Base-by-base conservation (phyloP, 2,113 vertebrate genomes). In the Acinonyx jubatus region DNA sequence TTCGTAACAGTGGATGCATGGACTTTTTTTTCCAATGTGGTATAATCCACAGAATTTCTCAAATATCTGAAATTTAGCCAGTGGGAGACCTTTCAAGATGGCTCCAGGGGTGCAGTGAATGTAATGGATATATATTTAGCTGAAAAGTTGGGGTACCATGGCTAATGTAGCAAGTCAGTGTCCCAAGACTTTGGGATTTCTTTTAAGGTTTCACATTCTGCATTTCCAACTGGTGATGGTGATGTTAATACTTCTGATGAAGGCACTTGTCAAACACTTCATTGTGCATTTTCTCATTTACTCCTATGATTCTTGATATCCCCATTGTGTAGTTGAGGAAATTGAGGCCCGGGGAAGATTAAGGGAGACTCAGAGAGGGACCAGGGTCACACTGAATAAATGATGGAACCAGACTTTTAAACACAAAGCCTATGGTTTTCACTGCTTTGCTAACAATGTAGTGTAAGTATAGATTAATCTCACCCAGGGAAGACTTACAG, bases 11-110 rank as follows among this genome's bases (percentile, higher is more conserved):
- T 68, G 45, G n/a, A 4, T 95, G 27, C 21, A 8, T 80, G 18
- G 11, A 41, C 41, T 95, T 93, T 66, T 36, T 48, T 25, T 38
- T 3, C 15, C 63, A 84, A 3, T 2, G 4, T 74, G 25, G 92
- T 91, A 25, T 86, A 94, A 74, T 48, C 55, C 71, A 84, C 2
- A 74, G 65, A 93, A 80, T 29, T 33, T 84, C 48, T 91, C 18
- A 95, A 29, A 79, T 87, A 55, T 52, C 92, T 93, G 57, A 50
- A 14, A 69, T 85, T 63, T 91, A 93, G 65, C 41, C 82, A 74
- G 2, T 78, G n/a, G 65, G n/a, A 57, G 65, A 55, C n/a, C 31
- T 84, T 80, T 94, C 52, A 45, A 68, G 48, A 33, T 94, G 74
- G 38, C 52, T 89, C 7, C 29, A 27, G 57, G 29, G 65, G 2